phyloP scores from a whole-genome alignment of 30 jellyfish, hydroid and myxozoan species.

The Aurelia sp. region DNA sequence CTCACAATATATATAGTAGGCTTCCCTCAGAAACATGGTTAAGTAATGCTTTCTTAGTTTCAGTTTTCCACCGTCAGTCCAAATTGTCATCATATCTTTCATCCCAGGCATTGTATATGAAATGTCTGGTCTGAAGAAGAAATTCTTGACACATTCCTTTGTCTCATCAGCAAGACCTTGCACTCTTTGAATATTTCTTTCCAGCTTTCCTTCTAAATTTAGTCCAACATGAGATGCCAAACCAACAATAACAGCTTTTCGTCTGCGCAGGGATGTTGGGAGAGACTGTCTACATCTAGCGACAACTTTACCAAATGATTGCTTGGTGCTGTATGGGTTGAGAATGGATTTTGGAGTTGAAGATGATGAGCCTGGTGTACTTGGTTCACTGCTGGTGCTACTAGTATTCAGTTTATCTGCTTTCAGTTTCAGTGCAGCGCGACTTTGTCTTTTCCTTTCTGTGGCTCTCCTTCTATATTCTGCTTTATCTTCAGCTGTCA shows the following conservation, averaged over 20 bases:
- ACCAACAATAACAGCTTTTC: conserved; percentile 51
- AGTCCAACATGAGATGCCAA: conserved; percentile 55
- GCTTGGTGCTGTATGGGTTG: conserved; percentile 43
- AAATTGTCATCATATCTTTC: conserved; percentile 42
- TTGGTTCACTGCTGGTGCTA: no score
- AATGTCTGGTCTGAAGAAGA: conserved; percentile 64
- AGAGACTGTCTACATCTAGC: conserved; percentile 49
- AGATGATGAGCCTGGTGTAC: neutral
- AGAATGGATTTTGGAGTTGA: conserved; percentile 1
- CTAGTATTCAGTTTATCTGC: no score
- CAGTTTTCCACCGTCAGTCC: conserved; percentile 50
- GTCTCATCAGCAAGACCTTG: conserved; percentile 46
- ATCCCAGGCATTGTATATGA: conserved; percentile 67
- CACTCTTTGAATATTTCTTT: conserved; percentile 36
- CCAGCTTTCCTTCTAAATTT: conserved; percentile 15
- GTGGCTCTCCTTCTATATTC: conserved; percentile 13
- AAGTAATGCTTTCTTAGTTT: conserved; percentile 56
- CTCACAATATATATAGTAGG: conserved; percentile 47
- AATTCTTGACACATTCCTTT: conserved; percentile 47
- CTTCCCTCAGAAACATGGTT: conserved; percentile 63
- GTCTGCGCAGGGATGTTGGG: conserved; percentile 33
- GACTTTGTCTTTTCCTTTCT: neutral
- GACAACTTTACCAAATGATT: conserved; percentile 56
- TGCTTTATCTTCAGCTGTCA: conserved; percentile 31
- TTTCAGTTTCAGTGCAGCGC: conserved; percentile 7